Evolutionary conservation across 2,888 invertebrate species (phyloP), one percentile per base, ranked within the genome.

Genomic region (Stratiomys singularior): DNA sequence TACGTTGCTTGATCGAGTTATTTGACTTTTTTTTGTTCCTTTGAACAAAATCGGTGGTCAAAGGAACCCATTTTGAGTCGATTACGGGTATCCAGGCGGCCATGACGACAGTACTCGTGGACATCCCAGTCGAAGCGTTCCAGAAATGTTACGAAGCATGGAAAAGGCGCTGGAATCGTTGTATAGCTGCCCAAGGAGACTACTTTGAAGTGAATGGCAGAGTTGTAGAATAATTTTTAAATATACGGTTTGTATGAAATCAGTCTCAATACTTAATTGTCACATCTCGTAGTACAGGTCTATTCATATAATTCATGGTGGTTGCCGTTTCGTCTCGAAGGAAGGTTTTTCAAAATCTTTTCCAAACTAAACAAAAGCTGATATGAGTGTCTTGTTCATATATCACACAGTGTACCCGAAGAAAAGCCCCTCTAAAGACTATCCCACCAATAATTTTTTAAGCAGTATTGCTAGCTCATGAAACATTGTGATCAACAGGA

Each of bases 141-240:
- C 52, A 52, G 15, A 52, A 52, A 7, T 52, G 52, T 52, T 52
- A 52, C 52, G 15, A 52, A 52, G 52, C 15, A 18, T 52, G 52
- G 52, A 52, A 52, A 52, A 52, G 7, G 52, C 15, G 18, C 15
- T 52, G 52, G 15, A 52, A 52, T 52, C 18, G 52, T 15, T 52
- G 52, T 52, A 52, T 52, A 52, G 52, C 15, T 52, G 52, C 52
- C 52, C 52, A 4, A 52, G 52, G 15, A 52, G 52, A 52, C 52
- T 52, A 52, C n/a, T 52, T 52, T 52, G 52, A 52, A 52, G 52
- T 5, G 52, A 15, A 52, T 52, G 52, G 52, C 52, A 52, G 52
- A 52, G 52, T 52, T 52, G 52, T 52, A 52, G 52, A 52, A 52
- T 52, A 52, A 52, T 52, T 52, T 52, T 52, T 52, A 52, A 52